Conservation (phyloP, 2,797 vertebrate species). For the Sarcoramphus papa region DNA sequence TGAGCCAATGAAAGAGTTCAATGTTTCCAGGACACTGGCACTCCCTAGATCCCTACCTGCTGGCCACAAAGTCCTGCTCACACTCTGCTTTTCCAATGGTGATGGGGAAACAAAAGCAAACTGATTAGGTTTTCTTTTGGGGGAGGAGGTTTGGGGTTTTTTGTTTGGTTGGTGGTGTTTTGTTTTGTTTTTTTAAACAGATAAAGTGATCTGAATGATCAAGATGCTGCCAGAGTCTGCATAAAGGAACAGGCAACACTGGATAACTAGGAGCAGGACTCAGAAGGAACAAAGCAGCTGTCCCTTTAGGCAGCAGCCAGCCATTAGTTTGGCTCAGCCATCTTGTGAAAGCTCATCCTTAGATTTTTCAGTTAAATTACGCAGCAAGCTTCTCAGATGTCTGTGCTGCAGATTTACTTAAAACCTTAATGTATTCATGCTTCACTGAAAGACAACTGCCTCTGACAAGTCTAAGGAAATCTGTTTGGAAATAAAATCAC, state of each 20-base stretch:
- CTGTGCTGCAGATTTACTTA: slow-evolving; percentile 32
- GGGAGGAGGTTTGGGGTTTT: accelerated
- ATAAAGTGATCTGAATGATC: not conserved
- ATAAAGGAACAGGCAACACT: not conserved
- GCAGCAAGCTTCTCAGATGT: slow-evolving; percentile 12
- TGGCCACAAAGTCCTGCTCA: not conserved
- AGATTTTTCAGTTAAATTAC: slow-evolving; percentile 43
- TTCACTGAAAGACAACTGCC: slow-evolving; percentile 12
- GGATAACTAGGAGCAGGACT: not conserved
- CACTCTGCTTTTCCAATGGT: not conserved
- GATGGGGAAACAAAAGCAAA: not conserved
- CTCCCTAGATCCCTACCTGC: not conserved
- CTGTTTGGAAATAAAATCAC: slow-evolving; percentile 10
- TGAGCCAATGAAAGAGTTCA: not conserved
- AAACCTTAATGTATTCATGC: slow-evolving; percentile 23
- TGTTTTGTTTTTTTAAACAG: not conserved
- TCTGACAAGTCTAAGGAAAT: slow-evolving; percentile 2
- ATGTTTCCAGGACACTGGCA: not conserved
- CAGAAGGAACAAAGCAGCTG: slow-evolving; percentile 9
- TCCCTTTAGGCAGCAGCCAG: slow-evolving; percentile 41
- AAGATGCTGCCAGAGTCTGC: not conserved
- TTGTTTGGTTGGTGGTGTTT: not conserved
- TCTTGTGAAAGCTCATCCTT: slow-evolving; percentile 43
- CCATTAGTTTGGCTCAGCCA: slow-evolving; percentile 40
- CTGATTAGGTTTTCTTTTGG: not conserved